These are phyloP conservation scores for Forbesichthys papilliferus DNA, from an alignment of 2,113 vertebrate species.

Conservation along the genomic window DNA sequence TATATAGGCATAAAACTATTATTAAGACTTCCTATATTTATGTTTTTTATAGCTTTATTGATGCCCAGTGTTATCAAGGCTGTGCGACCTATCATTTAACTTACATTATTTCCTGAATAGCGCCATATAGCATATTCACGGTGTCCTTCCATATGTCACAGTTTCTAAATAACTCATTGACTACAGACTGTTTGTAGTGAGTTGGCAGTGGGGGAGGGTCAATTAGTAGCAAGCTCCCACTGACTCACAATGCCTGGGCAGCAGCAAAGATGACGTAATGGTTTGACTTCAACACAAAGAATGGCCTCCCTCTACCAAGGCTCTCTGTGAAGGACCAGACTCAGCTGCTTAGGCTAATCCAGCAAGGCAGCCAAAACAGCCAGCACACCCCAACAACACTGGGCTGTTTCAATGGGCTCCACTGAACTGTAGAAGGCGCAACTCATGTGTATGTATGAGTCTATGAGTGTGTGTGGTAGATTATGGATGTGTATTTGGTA, in stretches of 20 bases:
- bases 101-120: neutral
- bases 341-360: too few species aligned
- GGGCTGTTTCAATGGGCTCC: too few species aligned
- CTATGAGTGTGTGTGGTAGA: too few species aligned
- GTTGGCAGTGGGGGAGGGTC: conserved; percentile 21
- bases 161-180: neutral
- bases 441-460: too few species aligned
- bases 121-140: too few species aligned
- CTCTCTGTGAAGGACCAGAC: conserved; percentile 5
- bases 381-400: too few species aligned
- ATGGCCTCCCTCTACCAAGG: conserved; percentile 35
- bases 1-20: neutral
- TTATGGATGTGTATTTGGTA: too few species aligned
- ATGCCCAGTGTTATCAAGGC: neutral
- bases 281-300: conserved; percentile 49
- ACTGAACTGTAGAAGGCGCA: too few species aligned
- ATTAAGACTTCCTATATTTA: neutral
- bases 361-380: too few species aligned
- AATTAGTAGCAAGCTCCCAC: neutral
- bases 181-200: conserved; percentile 16
- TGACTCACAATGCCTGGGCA: conserved; percentile 8
- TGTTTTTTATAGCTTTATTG: neutral
- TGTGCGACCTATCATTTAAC: neutral
- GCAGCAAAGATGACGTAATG: conserved; percentile 55
- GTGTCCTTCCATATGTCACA: too few species aligned